Percentiles rank a stretch among this genome's conserved stretches.
Conservation (phyloP, 2,797 vertebrate species). For the Coranthus polyacanthus region DNA sequence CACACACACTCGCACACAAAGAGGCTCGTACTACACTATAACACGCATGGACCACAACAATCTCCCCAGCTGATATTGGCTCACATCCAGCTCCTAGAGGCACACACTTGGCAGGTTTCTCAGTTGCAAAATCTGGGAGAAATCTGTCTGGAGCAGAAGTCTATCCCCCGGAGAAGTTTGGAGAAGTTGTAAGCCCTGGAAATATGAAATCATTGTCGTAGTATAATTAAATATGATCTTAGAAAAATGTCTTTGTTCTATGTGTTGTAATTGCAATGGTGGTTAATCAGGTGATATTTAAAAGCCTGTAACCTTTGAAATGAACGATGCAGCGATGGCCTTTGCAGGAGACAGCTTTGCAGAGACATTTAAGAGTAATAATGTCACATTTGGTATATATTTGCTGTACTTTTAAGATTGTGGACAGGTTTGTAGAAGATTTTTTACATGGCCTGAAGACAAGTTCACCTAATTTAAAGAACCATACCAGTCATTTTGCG, state of each 20-base stretch:
- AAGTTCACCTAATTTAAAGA: no score
- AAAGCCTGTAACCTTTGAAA: no score
- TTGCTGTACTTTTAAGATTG: no score
- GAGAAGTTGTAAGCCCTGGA: constrained; percentile 15
- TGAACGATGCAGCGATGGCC: no score
- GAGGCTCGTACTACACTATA: constrained; percentile 37
- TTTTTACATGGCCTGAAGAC: no score
- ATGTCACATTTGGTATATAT: no score
- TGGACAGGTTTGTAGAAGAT: no score
- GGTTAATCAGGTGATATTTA: background rate
- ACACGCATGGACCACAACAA: constrained; percentile 58
- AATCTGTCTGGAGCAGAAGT: constrained; percentile 46
- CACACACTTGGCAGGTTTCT: constrained; percentile 51
- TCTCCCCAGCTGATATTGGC: constrained; percentile 75
- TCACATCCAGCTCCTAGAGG: constrained; percentile 57
- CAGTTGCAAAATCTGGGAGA: constrained; percentile 46
- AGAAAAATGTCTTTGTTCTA: no score
- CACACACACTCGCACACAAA: constrained; percentile 3
- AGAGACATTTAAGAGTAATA: no score
- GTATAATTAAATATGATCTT: background rate
- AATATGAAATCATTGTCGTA: constrained; percentile 30
- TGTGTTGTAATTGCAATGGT: background rate
- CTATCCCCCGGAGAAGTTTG: constrained; percentile 24
- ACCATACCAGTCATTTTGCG: no score
- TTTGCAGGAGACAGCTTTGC: no score